Evolutionary conservation across 2,888 invertebrate genomes (phyloP), one percentile per base, ranked within the genome.

Genomic region (Tholera decimalis): DNA sequence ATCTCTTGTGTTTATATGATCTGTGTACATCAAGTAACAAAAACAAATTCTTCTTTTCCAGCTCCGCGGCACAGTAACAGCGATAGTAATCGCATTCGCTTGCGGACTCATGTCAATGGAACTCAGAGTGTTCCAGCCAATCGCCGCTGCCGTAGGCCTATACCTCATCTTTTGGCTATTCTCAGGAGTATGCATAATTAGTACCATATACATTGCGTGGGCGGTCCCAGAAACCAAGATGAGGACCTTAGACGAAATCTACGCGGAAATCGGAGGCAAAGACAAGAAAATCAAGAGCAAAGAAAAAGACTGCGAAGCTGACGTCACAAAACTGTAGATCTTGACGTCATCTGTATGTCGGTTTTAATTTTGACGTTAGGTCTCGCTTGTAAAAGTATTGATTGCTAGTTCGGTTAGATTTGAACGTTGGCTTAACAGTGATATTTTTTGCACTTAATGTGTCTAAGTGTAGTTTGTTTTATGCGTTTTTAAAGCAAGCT

Each of bases 41-140:
- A 43, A 20, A n/a, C 1, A 11, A 4, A 8, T 15, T n/a, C 46
- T 43, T 49, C 24, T 24, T 41, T 88, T 86, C 3, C 91, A 95
- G 95, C 88, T 93, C 8, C 92, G 95, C 2, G 94, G 95, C 30
- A 94, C 94, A 6, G 94, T 95, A 0, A 95, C 94, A 0, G 90
- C 95, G 0, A 90, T 94, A 22, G 93, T 94, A 0, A 95, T 94
- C 39, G 89, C 95, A 0, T 91, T 93, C 73, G 92, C 94, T 0
- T 94, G 94, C 66, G 89, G 88, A 0, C 82, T 94, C 1, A 94
- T 93, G 37, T 94, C 94, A 1, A 76, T 94, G 0, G 89, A 94
- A 55, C 89, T 95, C 0, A 77, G 94, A n/a, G 87, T 92, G 6
- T 95, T 95, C 86, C 94, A 95, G 9, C 94, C 94, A 0, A 73